Conservation (phyloP, 2,888 invertebrate genomes). For the Sisyra nigra region DNA sequence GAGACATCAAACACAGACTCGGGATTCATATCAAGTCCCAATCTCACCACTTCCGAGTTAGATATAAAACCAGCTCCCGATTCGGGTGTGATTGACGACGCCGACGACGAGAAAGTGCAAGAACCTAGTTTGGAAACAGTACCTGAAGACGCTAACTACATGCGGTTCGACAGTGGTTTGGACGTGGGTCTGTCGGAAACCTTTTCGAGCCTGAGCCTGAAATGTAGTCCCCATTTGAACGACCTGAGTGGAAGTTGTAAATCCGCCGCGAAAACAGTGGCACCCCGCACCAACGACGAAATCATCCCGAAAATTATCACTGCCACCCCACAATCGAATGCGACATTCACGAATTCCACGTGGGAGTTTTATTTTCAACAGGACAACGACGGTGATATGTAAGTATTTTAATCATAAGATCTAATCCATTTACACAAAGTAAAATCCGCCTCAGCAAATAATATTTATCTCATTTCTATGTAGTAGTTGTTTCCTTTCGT, state of each 20-base stretch:
- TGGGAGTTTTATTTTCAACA: conserved; percentile 4
- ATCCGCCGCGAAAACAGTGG: no score
- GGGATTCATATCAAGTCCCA: neutral
- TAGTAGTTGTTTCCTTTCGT: no score
- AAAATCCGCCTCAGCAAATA: no score
- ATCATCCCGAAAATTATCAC: neutral
- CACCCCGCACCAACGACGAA: neutral
- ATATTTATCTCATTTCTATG: no score
- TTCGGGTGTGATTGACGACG: neutral
- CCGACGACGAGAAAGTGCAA: neutral
- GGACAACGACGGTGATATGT: conserved; percentile 3
- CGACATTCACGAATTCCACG: neutral
- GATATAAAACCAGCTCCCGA: neutral
- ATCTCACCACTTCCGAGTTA: neutral
- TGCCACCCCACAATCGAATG: neutral
- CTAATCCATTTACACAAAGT: no score
- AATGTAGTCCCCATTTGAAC: neutral
- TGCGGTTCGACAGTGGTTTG: neutral
- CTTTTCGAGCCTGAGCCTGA: neutral
- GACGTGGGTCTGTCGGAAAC: neutral
- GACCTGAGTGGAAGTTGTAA: neutral
- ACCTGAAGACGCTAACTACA: neutral
- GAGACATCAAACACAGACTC: neutral
- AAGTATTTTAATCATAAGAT: neutral
- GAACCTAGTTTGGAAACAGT: no score